Base-by-base conservation (phyloP, 2,888 invertebrate genomes). In the Phyllotreta striolata region DNA sequence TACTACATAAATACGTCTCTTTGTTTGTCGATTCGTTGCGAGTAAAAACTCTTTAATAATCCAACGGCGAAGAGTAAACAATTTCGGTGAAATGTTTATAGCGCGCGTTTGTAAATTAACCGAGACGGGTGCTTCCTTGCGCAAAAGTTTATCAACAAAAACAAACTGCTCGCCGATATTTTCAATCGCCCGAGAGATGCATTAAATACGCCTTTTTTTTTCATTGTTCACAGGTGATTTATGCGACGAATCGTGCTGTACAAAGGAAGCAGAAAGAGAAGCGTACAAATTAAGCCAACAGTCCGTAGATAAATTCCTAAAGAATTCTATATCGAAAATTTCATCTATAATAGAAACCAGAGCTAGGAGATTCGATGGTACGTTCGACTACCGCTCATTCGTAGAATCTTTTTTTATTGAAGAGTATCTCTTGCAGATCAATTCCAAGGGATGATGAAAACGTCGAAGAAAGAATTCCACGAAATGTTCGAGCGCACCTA, bases 401-500 rank as follows among this genome's bases (percentile, higher is more conserved):
- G n/a, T n/a, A n/a, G n/a, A n/a, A n/a, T n/a, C n/a, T n/a, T n/a
- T n/a, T n/a, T n/a, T n/a, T n/a, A n/a, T n/a, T n/a, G n/a, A n/a
- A n/a, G n/a, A n/a, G n/a, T n/a, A n/a, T n/a, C n/a, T n/a, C n/a
- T n/a, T n/a, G n/a, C n/a, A 96, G 96, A 91, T 76, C 91, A 93
- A 82, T 97, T 97, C 86, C 89, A 89, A 74, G 90, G 91, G 71
- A 87, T 97, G 75, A 84, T 97, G 80, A 86, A 88, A 73, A 89
- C 90, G 71, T 94, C 96, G 14, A 91, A 92, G 74, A 86, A 86
- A 71, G 95, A 93, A 79, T 95, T 98, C 81, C 95, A 98, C 83
- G 89, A 90, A 68, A 97, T 98, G 97, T 98, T 97, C 85, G 92
- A 92, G 78, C 87, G 90, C 72, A 98, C 97, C 0, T 98, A 98